Percentiles rank a stretch among this genome's conserved stretches.
phyloP scores from a whole-genome alignment of 2,113 vertebrate species.

The Platysteira castanea region DNA sequence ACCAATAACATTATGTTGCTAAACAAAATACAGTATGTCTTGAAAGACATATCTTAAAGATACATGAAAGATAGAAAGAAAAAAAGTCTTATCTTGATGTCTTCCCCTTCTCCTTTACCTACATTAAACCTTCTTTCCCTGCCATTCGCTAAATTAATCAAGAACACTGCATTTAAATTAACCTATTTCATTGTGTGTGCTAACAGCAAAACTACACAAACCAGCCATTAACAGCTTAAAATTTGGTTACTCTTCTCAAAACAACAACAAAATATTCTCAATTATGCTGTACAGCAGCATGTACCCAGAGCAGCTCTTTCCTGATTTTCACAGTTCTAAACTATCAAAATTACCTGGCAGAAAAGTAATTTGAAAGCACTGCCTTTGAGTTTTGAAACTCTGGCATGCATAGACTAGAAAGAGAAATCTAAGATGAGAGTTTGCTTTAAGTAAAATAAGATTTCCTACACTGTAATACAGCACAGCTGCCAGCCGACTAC shows the following conservation, averaged over 20 bases:
- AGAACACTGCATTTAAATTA: background rate
- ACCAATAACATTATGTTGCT: background rate
- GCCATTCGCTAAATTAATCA: background rate
- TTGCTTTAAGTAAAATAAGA: background rate
- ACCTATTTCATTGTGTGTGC: background rate
- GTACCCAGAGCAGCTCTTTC: background rate
- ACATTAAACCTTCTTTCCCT: background rate
- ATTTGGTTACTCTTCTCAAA: background rate
- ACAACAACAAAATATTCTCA: background rate
- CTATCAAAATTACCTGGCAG: background rate
- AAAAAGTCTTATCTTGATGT: background rate
- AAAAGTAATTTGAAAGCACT: background rate
- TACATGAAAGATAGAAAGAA: background rate
- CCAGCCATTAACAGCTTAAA: background rate
- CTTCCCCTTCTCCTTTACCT: background rate
- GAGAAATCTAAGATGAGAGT: background rate
- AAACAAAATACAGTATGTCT: background rate
- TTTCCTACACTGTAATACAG: background rate
- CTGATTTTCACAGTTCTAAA: background rate
- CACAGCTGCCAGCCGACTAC: background rate
- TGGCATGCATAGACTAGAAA: background rate
- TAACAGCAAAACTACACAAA: background rate
- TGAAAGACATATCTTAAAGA: background rate
- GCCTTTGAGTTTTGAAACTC: background rate
- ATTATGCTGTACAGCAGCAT: background rate